Evolutionary conservation across 1,140 invertebrate species (phyloP), one percentile per base, ranked within the genome.

Genomic region (Drosophila ambigua): DNA sequence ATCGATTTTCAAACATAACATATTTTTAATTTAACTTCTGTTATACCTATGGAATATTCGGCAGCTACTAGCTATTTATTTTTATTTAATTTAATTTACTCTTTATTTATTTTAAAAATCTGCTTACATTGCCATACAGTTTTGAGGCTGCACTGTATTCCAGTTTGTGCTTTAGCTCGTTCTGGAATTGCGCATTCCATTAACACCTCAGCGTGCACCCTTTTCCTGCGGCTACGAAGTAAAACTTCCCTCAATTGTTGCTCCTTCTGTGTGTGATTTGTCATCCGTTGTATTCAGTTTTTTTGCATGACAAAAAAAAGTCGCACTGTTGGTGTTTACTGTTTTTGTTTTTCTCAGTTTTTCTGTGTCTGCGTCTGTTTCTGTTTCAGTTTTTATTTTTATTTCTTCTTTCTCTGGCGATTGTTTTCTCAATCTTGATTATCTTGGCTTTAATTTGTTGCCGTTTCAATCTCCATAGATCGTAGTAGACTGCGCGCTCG

Each of bases 361-460:
- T 58, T 43, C 59, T 72, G 45, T 66, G 2, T 24, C 23, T 24
- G 23, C 8, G 23, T 66, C 39, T 45, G 46, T 61, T 71, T 66
- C 39, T 45, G 46, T 61, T 71, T 26, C 16, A 16, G 16, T 16
- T 16, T 28, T 48, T 31, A 8, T 31, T 51, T 24, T 64, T 75
- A 52, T 65, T 54, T 8, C 46, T 61, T 35, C 45, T 62, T 20
- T 31, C 5, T 6, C 23, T 41, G 49, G 53, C 58, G 57, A 9
- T 55, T 58, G 58, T 65, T 61, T 55, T 67, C 48, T 57, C 44
- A 49, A 69, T 76, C 55, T 59, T 49, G 83, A 83, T 87, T 88
- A 87, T 88, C 83, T 88, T 79, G 83, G 83, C 83, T 83, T 87
- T 87, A 87, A 87, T 87, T 87, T 87, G 78, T 23, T 44, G 62